Percentiles rank a stretch among this genome's conserved stretches.
phyloP scores from a whole-genome alignment of 2,113 vertebrate species.

The Zosterops lateralis region DNA sequence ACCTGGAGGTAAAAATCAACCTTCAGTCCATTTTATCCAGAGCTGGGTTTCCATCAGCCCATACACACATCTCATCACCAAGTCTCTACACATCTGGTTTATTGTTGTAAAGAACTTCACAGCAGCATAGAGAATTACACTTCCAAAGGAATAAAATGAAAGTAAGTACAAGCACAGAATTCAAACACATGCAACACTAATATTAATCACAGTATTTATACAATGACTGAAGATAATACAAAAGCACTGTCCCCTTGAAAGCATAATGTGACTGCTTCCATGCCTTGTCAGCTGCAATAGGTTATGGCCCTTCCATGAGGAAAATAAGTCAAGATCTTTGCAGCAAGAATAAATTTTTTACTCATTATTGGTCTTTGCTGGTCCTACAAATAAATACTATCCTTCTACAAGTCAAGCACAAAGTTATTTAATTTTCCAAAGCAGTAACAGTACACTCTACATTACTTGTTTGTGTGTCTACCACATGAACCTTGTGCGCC shows the following conservation, averaged over 20 bases:
- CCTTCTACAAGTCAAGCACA: not conserved
- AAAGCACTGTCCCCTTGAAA: not conserved
- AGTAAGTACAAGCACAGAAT: not conserved
- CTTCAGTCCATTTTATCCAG: not conserved
- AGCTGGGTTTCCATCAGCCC: not conserved
- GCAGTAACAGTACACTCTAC: not conserved
- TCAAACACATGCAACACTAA: not conserved
- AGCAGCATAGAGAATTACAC: not conserved
- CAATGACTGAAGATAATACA: not conserved
- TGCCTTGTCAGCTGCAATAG: not conserved
- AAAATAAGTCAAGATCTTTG: not conserved
- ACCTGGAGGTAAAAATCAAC: not conserved
- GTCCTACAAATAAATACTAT: not conserved
- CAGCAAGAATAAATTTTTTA: not conserved
- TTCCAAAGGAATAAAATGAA: not conserved
- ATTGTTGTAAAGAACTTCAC: not conserved
- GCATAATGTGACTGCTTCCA: not conserved
- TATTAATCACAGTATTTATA: not conserved
- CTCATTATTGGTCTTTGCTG: not conserved
- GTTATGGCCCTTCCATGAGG: not conserved
- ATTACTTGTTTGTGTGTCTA: not conserved
- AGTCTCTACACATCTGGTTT: not conserved
- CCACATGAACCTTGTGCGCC: not conserved
- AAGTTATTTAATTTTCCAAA: not conserved
- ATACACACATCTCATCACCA: not conserved